Evolutionary conservation across 2,888 invertebrate species (phyloP).

Genomic region (Volucella zonaria): DNA sequence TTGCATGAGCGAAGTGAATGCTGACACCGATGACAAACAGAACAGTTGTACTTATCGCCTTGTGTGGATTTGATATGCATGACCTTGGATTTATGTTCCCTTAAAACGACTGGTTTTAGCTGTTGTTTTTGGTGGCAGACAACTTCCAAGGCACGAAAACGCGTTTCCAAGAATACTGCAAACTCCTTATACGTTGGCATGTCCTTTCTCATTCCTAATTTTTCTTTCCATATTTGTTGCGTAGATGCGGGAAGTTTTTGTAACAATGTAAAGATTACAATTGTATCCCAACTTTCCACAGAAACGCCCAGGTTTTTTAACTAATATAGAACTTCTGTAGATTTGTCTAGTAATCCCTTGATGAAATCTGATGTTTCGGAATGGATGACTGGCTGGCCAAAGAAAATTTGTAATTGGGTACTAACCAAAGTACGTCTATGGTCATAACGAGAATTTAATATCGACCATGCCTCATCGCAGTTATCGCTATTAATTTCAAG

Average conservation of each 20-base stretch:
- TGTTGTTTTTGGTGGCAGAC: neutral
- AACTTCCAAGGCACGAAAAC: slow-evolving; percentile 27
- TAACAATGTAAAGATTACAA: slow-evolving; percentile 9
- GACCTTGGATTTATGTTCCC: neutral
- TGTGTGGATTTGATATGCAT: slow-evolving; percentile 1
- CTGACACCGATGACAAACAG: slow-evolving; percentile 5
- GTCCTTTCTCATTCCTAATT: slow-evolving; percentile 11
- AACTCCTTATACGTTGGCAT: slow-evolving; percentile 12
- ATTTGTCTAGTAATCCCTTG: slow-evolving; percentile 14
- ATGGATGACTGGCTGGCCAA: slow-evolving; percentile 13
- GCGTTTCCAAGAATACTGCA: slow-evolving; percentile 21
- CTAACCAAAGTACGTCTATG: slow-evolving; percentile 33
- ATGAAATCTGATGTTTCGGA: slow-evolving; percentile 8
- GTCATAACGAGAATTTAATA: slow-evolving; percentile 25
- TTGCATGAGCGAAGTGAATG: slow-evolving; percentile 14
- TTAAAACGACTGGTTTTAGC: no score
- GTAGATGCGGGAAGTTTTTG: slow-evolving; percentile 6
- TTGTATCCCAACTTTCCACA: slow-evolving; percentile 6
- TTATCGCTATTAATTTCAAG: slow-evolving; percentile 26
- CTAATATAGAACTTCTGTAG: slow-evolving; percentile 6
- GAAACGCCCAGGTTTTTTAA: slow-evolving; percentile 2
- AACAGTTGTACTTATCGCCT: neutral
- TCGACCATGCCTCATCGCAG: slow-evolving; percentile 27
- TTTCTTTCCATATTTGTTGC: slow-evolving; percentile 41
- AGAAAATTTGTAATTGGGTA: slow-evolving; percentile 17